Percentiles rank a stretch among this genome's conserved stretches.
phyloP scores from a whole-genome alignment of 2,113 vertebrate species.

The Microcebus griseorufus region DNA sequence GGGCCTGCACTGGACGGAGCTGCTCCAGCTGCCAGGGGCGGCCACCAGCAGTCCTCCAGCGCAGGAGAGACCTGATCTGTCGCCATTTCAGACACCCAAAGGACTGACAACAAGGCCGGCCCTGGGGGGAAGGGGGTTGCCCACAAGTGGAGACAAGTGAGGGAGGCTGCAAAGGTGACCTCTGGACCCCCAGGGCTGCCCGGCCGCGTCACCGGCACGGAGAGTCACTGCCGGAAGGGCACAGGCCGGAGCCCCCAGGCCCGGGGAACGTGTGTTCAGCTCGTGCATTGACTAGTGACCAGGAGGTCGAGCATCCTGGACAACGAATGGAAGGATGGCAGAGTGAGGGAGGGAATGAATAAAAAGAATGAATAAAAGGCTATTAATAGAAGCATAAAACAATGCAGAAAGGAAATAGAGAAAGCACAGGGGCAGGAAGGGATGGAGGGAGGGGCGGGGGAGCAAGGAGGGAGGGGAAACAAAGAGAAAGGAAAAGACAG shows the following conservation, averaged over 20 bases:
- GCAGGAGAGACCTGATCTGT: not conserved
- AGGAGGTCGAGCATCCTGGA: not conserved
- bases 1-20: not conserved
- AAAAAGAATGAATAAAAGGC: not conserved
- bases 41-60: too few relatives aligned
- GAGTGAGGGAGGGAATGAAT: not conserved
- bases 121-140: too few relatives aligned
- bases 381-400: not conserved
- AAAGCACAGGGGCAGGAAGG: not conserved
- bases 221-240: not conserved
- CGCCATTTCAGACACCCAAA: not conserved
- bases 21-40: not conserved
- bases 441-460: too few relatives aligned
- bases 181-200: fast-evolving
- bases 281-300: not conserved
- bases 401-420: not conserved
- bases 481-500: too few relatives aligned
- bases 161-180: not conserved
- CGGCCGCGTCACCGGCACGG: not conserved
- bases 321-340: not conserved
- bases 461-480: not conserved
- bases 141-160: not conserved
- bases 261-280: fast-evolving
- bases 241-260: fast-evolving
- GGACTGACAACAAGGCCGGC: not conserved